Percentiles rank a stretch among this genome's conserved stretches.
Evolutionary conservation across 1,140 invertebrate species (phyloP).

Genomic region (Cotesia glomerata): DNA sequence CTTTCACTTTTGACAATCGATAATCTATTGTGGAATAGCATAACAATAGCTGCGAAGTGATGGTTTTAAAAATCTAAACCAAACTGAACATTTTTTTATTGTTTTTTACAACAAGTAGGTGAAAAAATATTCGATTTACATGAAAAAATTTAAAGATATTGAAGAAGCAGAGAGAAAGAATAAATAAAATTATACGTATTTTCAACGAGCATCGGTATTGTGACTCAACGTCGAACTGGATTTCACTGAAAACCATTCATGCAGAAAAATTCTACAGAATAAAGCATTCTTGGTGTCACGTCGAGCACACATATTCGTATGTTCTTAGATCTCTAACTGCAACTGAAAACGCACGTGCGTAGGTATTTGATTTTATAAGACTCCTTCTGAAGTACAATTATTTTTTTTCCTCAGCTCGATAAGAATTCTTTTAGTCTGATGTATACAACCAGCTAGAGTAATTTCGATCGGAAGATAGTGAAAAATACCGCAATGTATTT

Average conservation of each 20-base stretch:
- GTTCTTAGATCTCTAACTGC: neutral
- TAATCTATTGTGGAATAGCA: neutral
- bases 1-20: constrained; percentile 6
- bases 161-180: neutral
- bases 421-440: neutral
- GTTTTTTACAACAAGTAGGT: neutral
- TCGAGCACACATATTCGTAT: constrained; percentile 19
- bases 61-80: neutral
- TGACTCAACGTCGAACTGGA: neutral
- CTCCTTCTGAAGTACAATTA: constrained; percentile 35
- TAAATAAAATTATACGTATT: neutral
- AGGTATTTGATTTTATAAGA: constrained; percentile 33
- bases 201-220: neutral
- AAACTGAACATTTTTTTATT: neutral
- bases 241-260: neutral
- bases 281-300: constrained; percentile 23
- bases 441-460: constrained; percentile 28
- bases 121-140: neutral
- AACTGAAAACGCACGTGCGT: constrained; percentile 32
- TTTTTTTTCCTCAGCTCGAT: constrained; percentile 32
- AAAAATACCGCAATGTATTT: constrained; percentile 48
- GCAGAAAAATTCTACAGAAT: neutral
- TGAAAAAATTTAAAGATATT: neutral
- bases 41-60: neutral
- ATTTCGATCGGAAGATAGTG: constrained; percentile 35